Conservation (phyloP, 2,113 vertebrate species). For the Chloroceryle aenea region DNA sequence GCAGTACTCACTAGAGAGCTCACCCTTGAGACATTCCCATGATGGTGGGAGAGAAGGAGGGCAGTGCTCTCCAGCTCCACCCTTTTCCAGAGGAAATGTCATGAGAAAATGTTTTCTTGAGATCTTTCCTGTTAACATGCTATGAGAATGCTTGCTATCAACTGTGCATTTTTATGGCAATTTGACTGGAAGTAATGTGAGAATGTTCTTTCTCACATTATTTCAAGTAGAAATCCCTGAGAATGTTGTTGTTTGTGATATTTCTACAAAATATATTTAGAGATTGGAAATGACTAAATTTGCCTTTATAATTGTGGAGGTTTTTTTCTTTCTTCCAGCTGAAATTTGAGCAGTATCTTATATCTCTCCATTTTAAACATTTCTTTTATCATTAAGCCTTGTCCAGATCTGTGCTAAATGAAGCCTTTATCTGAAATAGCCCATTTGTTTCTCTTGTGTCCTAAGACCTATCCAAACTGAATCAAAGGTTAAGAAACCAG, state of each 20-base stretch:
- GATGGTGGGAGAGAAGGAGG: constrained; percentile 19
- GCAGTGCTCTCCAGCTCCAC: constrained; percentile 45
- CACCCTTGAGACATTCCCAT: constrained; percentile 65
- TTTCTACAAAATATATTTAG: constrained; percentile 38
- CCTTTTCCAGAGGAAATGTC: constrained; percentile 74
- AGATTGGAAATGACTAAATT: constrained; percentile 26
- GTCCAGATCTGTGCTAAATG: constrained; percentile 33
- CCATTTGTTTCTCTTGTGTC: constrained; percentile 31
- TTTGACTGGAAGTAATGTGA: constrained; percentile 72
- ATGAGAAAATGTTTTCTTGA: constrained; percentile 74
- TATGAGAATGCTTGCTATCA: constrained; percentile 65
- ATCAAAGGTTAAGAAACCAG: constrained; percentile 60
- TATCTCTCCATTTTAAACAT: background rate
- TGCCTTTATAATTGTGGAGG: background rate
- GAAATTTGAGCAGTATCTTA: constrained; percentile 12
- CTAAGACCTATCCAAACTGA: constrained; percentile 38
- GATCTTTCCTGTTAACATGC: constrained; percentile 58
- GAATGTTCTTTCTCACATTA: constrained; percentile 71
- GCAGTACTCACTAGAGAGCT: constrained; percentile 42
- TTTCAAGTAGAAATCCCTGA: constrained; percentile 69
- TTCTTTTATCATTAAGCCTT: constrained; percentile 31
- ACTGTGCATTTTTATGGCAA: constrained; percentile 67
- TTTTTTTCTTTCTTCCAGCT: background rate
- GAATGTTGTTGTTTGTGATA: constrained; percentile 52
- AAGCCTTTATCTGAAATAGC: constrained; percentile 40